phyloP scores from a whole-genome alignment of 1,140 invertebrate species.

The Xylocopa sonorina region DNA sequence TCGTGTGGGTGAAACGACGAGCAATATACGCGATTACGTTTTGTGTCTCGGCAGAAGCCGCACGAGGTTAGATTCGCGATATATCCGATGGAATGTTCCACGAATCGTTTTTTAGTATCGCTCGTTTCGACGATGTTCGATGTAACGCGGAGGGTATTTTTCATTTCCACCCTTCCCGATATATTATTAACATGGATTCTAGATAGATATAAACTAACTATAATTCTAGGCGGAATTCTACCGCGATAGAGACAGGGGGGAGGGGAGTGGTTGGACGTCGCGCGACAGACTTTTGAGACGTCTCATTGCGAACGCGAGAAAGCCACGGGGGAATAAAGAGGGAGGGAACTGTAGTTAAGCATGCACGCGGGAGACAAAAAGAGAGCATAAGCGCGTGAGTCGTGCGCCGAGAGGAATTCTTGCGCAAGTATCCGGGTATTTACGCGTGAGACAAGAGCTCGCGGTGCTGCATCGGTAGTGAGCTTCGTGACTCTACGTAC shows the following conservation, averaged over 20 bases:
- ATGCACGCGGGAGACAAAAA: constrained; percentile 35
- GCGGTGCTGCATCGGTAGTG: neutral
- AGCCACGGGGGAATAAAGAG: neutral
- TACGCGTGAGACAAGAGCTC: constrained; percentile 55
- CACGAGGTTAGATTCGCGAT: constrained; percentile 34
- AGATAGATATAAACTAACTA: neutral
- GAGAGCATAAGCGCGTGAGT: constrained; percentile 30
- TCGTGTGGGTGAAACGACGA: constrained; percentile 50
- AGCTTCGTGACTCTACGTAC: neutral
- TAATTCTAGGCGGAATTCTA: neutral
- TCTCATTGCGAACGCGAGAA: neutral
- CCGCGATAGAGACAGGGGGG: fast-evolving
- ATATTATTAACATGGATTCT: neutral
- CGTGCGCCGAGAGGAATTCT: constrained; percentile 52
- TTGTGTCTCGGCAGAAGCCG: constrained; percentile 47
- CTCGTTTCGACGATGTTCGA: neutral
- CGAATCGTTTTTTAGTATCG: neutral
- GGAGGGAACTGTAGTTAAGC: constrained; percentile 18
- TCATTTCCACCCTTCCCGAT: neutral
- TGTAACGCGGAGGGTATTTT: no score
- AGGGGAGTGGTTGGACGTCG: neutral
- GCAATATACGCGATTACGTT: constrained; percentile 50
- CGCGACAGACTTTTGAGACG: neutral
- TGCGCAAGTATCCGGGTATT: constrained; percentile 56
- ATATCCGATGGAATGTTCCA: constrained; percentile 30